Conservation (phyloP, 2,888 invertebrate species). For the Nebria brevicollis region DNA sequence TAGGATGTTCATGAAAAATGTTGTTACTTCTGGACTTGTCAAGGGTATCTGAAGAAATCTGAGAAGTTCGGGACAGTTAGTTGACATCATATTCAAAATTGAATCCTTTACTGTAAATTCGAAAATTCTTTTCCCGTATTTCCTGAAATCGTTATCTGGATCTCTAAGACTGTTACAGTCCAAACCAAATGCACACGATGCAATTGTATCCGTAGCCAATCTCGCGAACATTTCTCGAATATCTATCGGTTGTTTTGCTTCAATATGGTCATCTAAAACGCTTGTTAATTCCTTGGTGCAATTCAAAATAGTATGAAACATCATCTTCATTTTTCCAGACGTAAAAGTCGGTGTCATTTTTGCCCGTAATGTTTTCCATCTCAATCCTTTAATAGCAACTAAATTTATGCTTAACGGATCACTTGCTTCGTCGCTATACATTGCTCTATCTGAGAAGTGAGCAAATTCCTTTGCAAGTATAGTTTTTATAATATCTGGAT, state of each 20-base stretch:
- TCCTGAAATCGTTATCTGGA: slow-evolving; percentile 64
- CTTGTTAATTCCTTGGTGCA: slow-evolving; percentile 65
- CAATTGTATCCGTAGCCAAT: slow-evolving; percentile 70
- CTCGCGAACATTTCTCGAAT: slow-evolving; percentile 65
- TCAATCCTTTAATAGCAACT: slow-evolving; percentile 65
- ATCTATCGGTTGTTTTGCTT: slow-evolving; percentile 53
- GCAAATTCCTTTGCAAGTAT: slow-evolving; percentile 25
- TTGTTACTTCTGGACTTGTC: too few species aligned
- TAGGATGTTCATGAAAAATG: too few species aligned
- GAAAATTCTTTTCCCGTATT: slow-evolving; percentile 46
- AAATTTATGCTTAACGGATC: slow-evolving; percentile 68
- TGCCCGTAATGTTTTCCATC: slow-evolving; percentile 70
- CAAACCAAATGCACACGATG: slow-evolving; percentile 69
- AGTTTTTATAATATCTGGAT: slow-evolving; percentile 25
- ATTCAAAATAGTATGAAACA: slow-evolving; percentile 69
- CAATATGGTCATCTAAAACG: slow-evolving; percentile 59
- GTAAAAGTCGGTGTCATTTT: slow-evolving; percentile 74
- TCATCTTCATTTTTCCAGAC: slow-evolving; percentile 72
- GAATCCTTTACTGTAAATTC: too few species aligned
- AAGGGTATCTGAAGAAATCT: too few species aligned
- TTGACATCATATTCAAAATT: too few species aligned
- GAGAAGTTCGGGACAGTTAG: too few species aligned
- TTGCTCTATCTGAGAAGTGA: slow-evolving; percentile 33
- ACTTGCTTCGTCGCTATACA: slow-evolving; percentile 23
- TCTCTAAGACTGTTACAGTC: slow-evolving; percentile 68